Evolutionary conservation across 2,797 vertebrate species (phyloP).

Genomic region (Cheirogaleus major): DNA sequence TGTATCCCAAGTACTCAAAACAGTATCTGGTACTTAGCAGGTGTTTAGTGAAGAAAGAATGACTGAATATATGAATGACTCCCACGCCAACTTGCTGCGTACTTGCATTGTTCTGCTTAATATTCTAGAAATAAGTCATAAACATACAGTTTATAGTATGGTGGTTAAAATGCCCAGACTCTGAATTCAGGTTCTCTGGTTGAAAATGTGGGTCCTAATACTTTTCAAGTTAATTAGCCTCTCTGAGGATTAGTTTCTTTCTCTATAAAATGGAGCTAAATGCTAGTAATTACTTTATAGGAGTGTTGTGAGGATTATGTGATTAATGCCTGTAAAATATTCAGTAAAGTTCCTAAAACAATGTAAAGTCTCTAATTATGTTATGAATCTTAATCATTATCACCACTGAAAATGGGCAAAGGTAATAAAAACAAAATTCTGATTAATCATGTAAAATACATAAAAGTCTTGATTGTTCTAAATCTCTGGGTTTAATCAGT

Average conservation of each 20-base stretch:
- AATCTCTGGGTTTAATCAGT: constrained; percentile 13
- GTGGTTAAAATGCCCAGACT: not conserved
- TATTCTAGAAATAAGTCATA: not conserved
- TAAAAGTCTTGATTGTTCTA: not conserved
- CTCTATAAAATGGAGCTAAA: constrained; percentile 37
- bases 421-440: constrained; percentile 44
- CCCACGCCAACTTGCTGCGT: not conserved
- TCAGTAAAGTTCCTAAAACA: not conserved
- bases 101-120: not conserved
- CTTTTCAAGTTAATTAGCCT: not conserved
- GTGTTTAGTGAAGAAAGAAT: not conserved
- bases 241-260: constrained; percentile 37
- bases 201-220: not conserved
- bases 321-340: constrained; percentile 11
- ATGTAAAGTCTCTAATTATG: not conserved
- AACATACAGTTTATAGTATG: not conserved
- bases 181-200: not conserved
- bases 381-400: not conserved
- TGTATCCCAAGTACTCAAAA: not conserved
- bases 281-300: not conserved
- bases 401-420: not conserved
- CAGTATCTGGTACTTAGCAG: not conserved
- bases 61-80: not conserved
- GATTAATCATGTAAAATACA: constrained; percentile 1
- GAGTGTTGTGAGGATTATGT: not conserved